phyloP scores from a whole-genome alignment of 2,797 vertebrate genomes.

The Tapera naevia region DNA sequence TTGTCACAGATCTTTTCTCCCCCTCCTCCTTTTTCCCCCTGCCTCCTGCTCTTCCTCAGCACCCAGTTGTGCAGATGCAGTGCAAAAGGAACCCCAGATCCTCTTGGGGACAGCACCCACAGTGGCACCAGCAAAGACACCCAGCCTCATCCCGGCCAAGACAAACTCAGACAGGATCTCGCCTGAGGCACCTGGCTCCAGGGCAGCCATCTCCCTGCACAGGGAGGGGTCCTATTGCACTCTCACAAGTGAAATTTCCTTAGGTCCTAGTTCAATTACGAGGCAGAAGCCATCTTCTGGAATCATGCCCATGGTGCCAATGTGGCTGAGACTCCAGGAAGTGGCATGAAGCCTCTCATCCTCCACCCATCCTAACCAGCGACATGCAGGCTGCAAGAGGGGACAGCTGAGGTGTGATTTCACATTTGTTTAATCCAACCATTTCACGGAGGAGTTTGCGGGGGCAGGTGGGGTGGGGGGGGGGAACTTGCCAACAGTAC shows the following conservation, averaged over 20 bases:
- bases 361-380: not conserved
- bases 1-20: conserved; percentile 40
- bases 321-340: not conserved
- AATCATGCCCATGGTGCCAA: not conserved
- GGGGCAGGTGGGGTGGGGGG: too few relatives aligned
- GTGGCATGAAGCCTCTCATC: not conserved
- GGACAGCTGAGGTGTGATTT: not conserved
- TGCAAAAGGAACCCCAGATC: not conserved
- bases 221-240: not conserved
- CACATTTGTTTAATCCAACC: not conserved
- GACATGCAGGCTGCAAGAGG: fast-evolving
- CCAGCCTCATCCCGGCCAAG: fast-evolving
- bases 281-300: conserved; percentile 65
- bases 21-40: too few relatives aligned
- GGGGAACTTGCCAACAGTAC: not conserved
- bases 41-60: not conserved
- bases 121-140: not conserved
- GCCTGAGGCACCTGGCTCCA: not conserved
- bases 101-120: not conserved
- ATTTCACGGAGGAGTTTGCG: not conserved
- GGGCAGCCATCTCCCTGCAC: not conserved
- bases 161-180: not conserved
- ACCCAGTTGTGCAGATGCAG: not conserved
- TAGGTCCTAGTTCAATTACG: conserved; percentile 57
- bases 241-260: conserved; percentile 27